Conservation (phyloP, 2,113 vertebrate genomes). For the Hyla sarda region DNA sequence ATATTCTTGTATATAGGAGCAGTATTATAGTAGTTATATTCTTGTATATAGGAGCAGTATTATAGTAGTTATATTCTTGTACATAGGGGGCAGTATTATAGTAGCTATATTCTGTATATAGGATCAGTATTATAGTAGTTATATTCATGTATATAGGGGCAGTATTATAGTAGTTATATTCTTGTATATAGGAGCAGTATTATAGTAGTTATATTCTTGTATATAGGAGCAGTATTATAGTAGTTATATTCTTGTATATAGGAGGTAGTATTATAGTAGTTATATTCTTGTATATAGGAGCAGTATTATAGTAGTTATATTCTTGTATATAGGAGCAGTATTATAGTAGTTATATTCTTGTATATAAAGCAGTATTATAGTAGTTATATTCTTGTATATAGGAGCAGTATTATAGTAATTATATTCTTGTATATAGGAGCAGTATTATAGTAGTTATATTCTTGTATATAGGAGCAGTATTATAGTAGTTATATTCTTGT, state of each 20-base stretch:
- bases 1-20: neutral
- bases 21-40: slow-evolving; percentile 9
- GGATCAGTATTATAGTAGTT: neutral
- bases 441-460: slow-evolving; percentile 12
- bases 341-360: neutral
- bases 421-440: neutral
- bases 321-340: neutral
- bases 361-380: neutral
- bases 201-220: neutral
- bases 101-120: slow-evolving; percentile 1
- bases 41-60: neutral
- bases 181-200: neutral
- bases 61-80: neutral
- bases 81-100: neutral
- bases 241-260: slow-evolving; percentile 2
- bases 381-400: slow-evolving; percentile 6
- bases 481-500: slow-evolving; percentile 4
- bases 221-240: neutral
- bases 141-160: neutral
- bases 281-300: slow-evolving; percentile 1
- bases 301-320: slow-evolving; percentile 4
- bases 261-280: neutral
- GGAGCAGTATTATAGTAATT: too few species aligned
- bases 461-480: neutral
- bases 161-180: slow-evolving; percentile 5